Evolutionary conservation across 2,113 vertebrate genomes (phyloP).

Genomic region (Pampusana beccarii): DNA sequence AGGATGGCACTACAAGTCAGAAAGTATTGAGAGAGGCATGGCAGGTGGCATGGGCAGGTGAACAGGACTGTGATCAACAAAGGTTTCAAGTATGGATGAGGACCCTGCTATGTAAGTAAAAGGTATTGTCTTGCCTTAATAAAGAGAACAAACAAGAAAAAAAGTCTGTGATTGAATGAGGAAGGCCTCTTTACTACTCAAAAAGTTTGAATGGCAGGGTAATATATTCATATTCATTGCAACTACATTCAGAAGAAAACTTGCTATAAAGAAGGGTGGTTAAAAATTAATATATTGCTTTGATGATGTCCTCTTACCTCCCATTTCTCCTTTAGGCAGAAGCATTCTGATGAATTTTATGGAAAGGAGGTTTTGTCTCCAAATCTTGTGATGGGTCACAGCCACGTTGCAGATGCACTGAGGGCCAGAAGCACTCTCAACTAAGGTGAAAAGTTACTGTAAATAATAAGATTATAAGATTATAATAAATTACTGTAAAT

Average conservation of each 20-base stretch:
- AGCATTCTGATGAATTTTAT: neutral
- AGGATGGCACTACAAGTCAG: neutral
- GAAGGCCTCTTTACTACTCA: neutral
- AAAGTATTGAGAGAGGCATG: neutral
- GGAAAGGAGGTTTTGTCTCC: neutral
- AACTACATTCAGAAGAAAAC: neutral
- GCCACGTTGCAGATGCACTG: neutral
- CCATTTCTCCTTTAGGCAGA: neutral
- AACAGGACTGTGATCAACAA: neutral
- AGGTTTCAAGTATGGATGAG: neutral
- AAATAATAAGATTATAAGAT: neutral
- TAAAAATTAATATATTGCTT: neutral
- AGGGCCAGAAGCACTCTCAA: neutral
- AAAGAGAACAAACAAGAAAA: neutral
- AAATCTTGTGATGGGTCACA: neutral
- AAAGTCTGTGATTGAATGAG: neutral
- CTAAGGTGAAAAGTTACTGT: neutral
- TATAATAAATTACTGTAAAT: neutral
- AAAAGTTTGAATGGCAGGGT: neutral
- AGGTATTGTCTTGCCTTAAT: neutral
- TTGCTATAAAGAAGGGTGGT: neutral
- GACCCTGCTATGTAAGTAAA: neutral
- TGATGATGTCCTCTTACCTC: neutral
- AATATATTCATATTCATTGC: neutral
- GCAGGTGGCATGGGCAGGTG: neutral